Conservation (phyloP, 2,888 invertebrate species). For the Drosophila mimetica region DNA sequence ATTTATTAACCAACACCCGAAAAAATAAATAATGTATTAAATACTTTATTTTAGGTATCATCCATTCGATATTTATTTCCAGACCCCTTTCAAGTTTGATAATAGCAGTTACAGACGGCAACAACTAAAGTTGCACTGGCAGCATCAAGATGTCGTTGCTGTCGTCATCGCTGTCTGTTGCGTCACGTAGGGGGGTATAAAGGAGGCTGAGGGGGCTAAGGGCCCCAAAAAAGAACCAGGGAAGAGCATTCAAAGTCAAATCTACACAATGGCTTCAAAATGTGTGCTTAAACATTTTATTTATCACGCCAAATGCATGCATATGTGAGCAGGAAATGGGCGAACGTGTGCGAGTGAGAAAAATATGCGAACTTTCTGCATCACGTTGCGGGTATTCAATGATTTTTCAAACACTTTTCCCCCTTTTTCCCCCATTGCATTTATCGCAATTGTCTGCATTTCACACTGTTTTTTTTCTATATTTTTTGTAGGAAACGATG, state of each 20-base stretch:
- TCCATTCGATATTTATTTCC: constrained; percentile 8
- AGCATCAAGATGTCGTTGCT: constrained; percentile 36
- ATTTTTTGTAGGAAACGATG: constrained; percentile 8
- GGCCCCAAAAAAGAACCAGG: neutral
- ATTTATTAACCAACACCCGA: too few relatives aligned
- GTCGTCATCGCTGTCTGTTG: constrained; percentile 35
- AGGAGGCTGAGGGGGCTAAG: neutral
- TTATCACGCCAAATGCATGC: constrained; percentile 73
- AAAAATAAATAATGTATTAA: too few relatives aligned
- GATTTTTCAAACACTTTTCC: constrained; percentile 56
- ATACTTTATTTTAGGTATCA: constrained; percentile 1
- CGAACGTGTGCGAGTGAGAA: constrained; percentile 33
- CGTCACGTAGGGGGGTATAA: constrained; percentile 51
- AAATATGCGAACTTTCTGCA: constrained; percentile 46
- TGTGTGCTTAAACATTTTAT: constrained; percentile 79
- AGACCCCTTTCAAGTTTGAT: constrained; percentile 24
- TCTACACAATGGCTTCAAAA: constrained; percentile 73
- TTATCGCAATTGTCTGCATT: constrained; percentile 76
- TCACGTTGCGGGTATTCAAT: constrained; percentile 78
- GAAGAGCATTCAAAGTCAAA: constrained; percentile 70
- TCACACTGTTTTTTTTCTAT: constrained; percentile 43
- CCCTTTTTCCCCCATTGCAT: constrained; percentile 46
- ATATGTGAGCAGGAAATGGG: constrained; percentile 52
- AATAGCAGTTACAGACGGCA: constrained; percentile 46
- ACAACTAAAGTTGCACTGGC: constrained; percentile 22